Conservation (phyloP, 35 echinoderm and acorn worm species). For the Heliocidaris tuberculata region DNA sequence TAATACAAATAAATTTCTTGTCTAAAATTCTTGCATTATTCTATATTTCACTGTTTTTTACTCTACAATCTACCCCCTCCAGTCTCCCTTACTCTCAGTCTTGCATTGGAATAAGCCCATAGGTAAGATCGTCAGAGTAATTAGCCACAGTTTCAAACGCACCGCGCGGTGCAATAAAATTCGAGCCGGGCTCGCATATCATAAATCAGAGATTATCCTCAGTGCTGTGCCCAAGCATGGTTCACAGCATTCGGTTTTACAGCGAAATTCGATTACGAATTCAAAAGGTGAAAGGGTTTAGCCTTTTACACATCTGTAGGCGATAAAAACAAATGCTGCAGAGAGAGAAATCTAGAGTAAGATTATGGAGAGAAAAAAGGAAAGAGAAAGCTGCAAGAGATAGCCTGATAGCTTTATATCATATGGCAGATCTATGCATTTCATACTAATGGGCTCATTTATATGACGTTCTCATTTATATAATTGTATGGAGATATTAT, state of each 20-base stretch:
- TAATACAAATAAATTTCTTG: background rate
- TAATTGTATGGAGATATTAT: background rate
- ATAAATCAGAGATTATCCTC: background rate
- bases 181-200: background rate
- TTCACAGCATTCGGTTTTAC: background rate
- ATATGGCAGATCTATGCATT: too few species aligned
- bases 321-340: slow-evolving; percentile 9
- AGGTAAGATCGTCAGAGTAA: background rate
- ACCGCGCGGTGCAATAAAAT: background rate
- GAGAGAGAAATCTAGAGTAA: background rate
- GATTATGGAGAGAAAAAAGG: background rate
- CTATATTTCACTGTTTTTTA: background rate
- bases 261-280: background rate
- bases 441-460: background rate
- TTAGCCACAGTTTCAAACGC: background rate
- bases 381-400: background rate
- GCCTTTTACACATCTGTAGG: background rate
- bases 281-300: background rate
- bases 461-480: too few species aligned
- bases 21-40: background rate
- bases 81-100: background rate
- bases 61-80: background rate
- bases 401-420: background rate
- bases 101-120: background rate
- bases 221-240: background rate